phyloP scores from a whole-genome alignment of 2,888 invertebrate species.

The Eubasilissa splendida region DNA sequence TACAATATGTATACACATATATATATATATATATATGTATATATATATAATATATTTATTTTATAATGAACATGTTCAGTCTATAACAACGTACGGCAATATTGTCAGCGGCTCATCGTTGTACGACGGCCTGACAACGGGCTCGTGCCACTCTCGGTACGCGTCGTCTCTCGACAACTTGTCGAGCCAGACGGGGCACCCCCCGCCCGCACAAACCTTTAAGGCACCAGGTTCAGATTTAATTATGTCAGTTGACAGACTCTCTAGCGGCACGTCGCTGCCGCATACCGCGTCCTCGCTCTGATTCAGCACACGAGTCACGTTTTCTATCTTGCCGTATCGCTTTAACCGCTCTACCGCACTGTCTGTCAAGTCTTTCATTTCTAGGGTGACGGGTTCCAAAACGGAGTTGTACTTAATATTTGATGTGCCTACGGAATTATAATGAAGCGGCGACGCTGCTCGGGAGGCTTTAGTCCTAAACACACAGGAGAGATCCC shows the following conservation, averaged over 20 bases:
- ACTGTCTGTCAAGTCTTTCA: slow-evolving; percentile 45
- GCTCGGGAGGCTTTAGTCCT: slow-evolving; percentile 44
- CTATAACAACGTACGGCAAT: slow-evolving; percentile 97
- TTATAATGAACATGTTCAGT: slow-evolving; percentile 72
- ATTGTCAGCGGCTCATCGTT: slow-evolving; percentile 89
- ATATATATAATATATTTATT: slow-evolving; percentile 11
- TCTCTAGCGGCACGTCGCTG: slow-evolving; percentile 16
- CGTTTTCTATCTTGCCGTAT: slow-evolving; percentile 29
- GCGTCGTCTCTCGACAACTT: slow-evolving; percentile 65
- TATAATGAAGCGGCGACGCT: neutral
- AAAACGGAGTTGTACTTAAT: slow-evolving; percentile 36
- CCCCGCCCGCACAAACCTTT: slow-evolving; percentile 49
- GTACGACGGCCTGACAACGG: slow-evolving; percentile 81
- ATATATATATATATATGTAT: neutral
- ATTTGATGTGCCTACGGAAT: neutral
- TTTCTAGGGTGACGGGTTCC: slow-evolving; percentile 32
- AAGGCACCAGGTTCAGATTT: slow-evolving; percentile 47
- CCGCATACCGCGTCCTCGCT: slow-evolving; percentile 44
- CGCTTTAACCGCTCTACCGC: slow-evolving; percentile 40
- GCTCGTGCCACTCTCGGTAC: slow-evolving; percentile 95
- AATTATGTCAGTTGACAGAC: neutral
- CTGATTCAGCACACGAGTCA: slow-evolving; percentile 30
- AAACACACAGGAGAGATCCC: slow-evolving; percentile 62
- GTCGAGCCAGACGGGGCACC: slow-evolving; percentile 60
- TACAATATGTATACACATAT: no score